Evolutionary conservation across 2,797 vertebrate species (phyloP).

Genomic region (Bucorvus abyssinicus): DNA sequence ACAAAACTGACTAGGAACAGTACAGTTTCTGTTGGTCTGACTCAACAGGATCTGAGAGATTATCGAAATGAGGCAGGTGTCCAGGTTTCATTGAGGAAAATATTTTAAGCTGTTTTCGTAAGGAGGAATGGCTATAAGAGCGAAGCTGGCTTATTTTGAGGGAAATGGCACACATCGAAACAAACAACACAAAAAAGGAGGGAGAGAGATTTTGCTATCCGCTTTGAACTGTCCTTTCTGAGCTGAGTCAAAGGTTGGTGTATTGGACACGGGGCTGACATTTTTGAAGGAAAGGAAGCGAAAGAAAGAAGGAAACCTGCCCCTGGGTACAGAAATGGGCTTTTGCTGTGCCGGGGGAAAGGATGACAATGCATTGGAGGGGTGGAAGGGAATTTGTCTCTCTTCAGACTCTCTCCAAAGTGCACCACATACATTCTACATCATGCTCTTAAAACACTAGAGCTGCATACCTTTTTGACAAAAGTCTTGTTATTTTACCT

Average conservation of each 20-base stretch:
- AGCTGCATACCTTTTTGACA: not conserved
- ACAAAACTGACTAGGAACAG: not conserved
- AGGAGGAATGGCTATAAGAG: not conserved
- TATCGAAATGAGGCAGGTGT: slow-evolving; percentile 21
- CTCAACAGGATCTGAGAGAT: not conserved
- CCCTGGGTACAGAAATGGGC: not conserved
- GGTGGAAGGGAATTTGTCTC: not conserved
- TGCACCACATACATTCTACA: not conserved
- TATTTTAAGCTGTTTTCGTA: slow-evolving; percentile 13
- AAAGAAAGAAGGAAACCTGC: not conserved
- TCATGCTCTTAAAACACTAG: not conserved
- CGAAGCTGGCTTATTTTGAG: not conserved
- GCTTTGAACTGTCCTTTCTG: not conserved
- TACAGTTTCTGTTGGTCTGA: not conserved
- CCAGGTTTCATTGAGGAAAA: slow-evolving; percentile 30
- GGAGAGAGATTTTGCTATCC: not conserved
- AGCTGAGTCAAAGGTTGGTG: not conserved
- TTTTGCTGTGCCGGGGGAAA: not conserved
- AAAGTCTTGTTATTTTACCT: not conserved
- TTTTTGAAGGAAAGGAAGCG: not conserved
- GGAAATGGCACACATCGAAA: not conserved
- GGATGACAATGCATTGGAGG: not conserved
- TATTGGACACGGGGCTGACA: not conserved
- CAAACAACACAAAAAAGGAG: not conserved
- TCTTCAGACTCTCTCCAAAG: not conserved